Evolutionary conservation across 1,140 invertebrate species (phyloP).

Genomic region (Drosophila lowei): DNA sequence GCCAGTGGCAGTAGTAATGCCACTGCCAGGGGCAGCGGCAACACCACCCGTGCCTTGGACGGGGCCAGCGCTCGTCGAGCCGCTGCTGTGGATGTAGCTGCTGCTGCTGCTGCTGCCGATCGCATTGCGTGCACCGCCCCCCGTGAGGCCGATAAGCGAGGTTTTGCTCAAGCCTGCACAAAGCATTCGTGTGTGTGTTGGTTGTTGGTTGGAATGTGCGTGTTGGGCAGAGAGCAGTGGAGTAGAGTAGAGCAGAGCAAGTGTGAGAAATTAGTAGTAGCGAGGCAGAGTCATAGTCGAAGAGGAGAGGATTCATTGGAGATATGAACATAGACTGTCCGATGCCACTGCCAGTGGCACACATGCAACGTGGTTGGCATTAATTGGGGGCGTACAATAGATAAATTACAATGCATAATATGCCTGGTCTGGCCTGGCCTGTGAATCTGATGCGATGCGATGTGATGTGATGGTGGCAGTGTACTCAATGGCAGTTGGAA

Average conservation of each 20-base stretch:
- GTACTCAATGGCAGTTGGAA: slow-evolving; percentile 10
- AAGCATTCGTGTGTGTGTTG: slow-evolving; percentile 28
- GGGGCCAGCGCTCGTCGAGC: slow-evolving; percentile 15
- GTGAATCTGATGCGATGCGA: too few species aligned
- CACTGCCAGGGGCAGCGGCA: not conserved
- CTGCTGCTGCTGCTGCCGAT: slow-evolving; percentile 27
- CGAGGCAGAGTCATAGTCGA: slow-evolving; percentile 16
- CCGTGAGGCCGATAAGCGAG: slow-evolving; percentile 90
- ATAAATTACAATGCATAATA: slow-evolving; percentile 64
- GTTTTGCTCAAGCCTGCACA: slow-evolving; percentile 89
- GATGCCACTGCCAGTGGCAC: slow-evolving; percentile 5
- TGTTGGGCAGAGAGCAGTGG: slow-evolving; percentile 24
- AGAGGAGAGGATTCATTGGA: slow-evolving; percentile 6
- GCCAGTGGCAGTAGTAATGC: slow-evolving; percentile 54
- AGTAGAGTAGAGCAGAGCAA: slow-evolving; percentile 41
- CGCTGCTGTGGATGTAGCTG: not conserved
- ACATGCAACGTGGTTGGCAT: slow-evolving; percentile 51
- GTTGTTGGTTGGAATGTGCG: slow-evolving; percentile 17
- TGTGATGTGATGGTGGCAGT: too few species aligned
- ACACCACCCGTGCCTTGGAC: slow-evolving; percentile 3
- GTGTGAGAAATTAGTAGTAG: slow-evolving; percentile 72
- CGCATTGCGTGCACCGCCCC: slow-evolving; percentile 77
- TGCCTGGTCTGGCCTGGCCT: not conserved
- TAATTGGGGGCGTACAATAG: slow-evolving; percentile 72
- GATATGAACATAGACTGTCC: not conserved